Base-by-base conservation (phyloP, 2,888 invertebrate genomes). In the Ryuthela nishihirai region DNA sequence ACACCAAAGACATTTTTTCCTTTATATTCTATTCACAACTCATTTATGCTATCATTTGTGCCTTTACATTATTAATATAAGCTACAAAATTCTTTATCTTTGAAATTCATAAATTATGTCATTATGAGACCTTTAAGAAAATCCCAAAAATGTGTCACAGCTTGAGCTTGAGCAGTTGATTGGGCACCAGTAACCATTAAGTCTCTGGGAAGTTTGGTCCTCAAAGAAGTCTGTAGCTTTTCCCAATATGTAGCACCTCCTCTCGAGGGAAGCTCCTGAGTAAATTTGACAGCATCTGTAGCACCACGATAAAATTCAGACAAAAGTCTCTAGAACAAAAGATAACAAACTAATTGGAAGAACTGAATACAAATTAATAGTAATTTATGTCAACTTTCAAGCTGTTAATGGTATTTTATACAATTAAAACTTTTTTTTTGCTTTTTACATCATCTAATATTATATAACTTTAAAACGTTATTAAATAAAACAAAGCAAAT, bases 251-350 rank as follows among this genome's bases (percentile, higher is more conserved):
- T 84, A 3, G 85, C 83, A 67, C 84, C 84, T 3, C 42, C 50
- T 38, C 39, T 36, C 18, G 23, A 38, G 3, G 35, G 18, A 23
- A 53, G 29, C 21, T 48, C 48, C 3, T 21, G 9, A 42, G 52
- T 60, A 69, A 87, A 86, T 67, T 82, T 81, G 0, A 85, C 76
- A 61, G 83, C 80, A 65, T 85, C 85, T 39, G 79, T 78, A 56
- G 83, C 81, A 63, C 83, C 82, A 59, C 82, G 81, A 72, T 92
- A 92, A 74, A 90, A 92, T 67, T 89, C 87, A 12, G 87, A 85
- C 70, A 88, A 85, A 70, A 84, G 83, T 74, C 85, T 84, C 79
- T 81, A 71, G 24, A 75, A 71, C 46, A 45, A 10, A 24, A 23
- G 26, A 18, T 21, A 12, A 44, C 42, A 23, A 44, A 12, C 9